Conservation (phyloP, 2,888 invertebrate species). For the Tryphoninae sp. region DNA sequence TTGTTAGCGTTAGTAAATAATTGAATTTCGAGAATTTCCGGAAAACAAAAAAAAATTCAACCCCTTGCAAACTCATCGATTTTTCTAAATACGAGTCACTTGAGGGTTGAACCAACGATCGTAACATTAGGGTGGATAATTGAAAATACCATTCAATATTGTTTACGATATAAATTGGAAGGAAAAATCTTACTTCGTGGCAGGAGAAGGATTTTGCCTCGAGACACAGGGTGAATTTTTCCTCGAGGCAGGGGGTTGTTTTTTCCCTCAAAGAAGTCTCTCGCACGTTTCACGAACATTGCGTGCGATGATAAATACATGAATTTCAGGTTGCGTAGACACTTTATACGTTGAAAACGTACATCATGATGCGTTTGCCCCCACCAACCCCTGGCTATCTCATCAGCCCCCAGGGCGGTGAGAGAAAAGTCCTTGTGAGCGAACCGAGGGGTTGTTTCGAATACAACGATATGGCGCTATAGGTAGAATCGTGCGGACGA, state of each 20-base stretch:
- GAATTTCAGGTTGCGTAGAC: not conserved
- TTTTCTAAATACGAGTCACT: too few relatives aligned
- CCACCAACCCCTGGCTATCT: constrained; percentile 35
- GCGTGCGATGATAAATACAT: constrained; percentile 1
- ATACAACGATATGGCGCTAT: not conserved
- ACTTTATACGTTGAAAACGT: not conserved
- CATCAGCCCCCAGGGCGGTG: constrained; percentile 31
- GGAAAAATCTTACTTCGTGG: too few relatives aligned
- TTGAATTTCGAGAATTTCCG: not conserved
- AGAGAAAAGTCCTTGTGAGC: constrained; percentile 22
- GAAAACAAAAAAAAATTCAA: not conserved
- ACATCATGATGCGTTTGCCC: constrained; percentile 26
- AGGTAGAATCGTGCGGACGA: constrained; percentile 13
- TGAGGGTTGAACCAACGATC: too few relatives aligned
- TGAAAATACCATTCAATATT: too few relatives aligned
- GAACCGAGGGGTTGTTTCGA: constrained; percentile 49
- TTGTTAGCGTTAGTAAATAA: not conserved
- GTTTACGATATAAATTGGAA: too few relatives aligned
- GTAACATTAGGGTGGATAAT: too few relatives aligned
- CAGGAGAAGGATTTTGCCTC: too few relatives aligned
- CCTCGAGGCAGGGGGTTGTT: not conserved
- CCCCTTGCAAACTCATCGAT: not conserved
- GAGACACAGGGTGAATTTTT: too few relatives aligned
- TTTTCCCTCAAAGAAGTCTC: constrained; percentile 6
- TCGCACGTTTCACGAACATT: constrained; percentile 1